Evolutionary conservation across 2,797 vertebrate genomes (phyloP).

Genomic region (Pangasius sanitwongsei): DNA sequence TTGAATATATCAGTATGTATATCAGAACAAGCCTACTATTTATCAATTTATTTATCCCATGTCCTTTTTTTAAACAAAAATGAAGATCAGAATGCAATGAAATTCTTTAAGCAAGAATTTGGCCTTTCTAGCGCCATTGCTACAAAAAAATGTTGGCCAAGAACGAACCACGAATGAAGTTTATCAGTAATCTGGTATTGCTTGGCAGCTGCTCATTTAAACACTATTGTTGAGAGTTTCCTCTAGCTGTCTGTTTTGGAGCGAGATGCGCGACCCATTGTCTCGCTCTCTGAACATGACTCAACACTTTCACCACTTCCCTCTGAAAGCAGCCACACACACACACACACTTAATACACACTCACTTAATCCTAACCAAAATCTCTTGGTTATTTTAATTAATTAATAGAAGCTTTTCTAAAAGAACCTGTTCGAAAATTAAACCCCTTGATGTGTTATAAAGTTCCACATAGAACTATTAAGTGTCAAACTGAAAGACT

Average conservation of each 20-base stretch:
- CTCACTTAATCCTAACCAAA: background rate
- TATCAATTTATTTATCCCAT: background rate
- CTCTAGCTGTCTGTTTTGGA: constrained; percentile 37
- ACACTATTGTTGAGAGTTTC: constrained; percentile 44
- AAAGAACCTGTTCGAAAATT: background rate
- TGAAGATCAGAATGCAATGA: background rate
- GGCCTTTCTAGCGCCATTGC: background rate
- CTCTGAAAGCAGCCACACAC: background rate
- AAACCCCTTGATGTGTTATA: background rate
- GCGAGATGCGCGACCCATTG: constrained; percentile 29
- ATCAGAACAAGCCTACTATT: background rate
- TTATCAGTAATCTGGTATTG: constrained; percentile 21
- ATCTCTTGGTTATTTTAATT: background rate
- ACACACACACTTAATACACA: background rate
- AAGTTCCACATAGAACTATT: background rate
- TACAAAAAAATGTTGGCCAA: background rate
- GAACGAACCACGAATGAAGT: background rate
- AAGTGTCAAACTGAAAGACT: background rate
- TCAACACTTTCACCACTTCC: constrained; percentile 30
- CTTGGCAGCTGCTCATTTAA: constrained; percentile 28
- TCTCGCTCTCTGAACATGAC: constrained; percentile 9
- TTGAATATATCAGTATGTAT: background rate
- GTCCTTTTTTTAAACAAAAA: background rate
- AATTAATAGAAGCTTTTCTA: background rate
- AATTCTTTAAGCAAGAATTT: background rate